Evolutionary conservation across 2,888 invertebrate species (phyloP), one percentile per base, ranked within the genome.

Genomic region (Metallyticus violacea): DNA sequence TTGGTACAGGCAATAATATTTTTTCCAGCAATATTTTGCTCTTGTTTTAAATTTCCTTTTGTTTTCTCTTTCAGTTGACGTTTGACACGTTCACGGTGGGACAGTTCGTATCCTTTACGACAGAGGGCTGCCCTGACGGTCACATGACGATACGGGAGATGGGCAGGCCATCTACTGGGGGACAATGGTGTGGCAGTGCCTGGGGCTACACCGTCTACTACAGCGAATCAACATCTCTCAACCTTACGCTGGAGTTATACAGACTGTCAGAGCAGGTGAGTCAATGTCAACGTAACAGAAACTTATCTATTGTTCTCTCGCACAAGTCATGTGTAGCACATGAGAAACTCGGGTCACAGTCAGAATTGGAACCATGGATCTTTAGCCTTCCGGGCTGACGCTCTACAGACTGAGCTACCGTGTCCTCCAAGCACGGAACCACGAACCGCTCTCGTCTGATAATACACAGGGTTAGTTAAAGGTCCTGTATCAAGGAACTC

Each of bases 121-220:
- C 94, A 26, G 95, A 95, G 84, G 96, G 96, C 26, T 97, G 97
- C 91, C 96, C 96, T 0, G 96, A 96, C 90, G 97, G 97, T n/a
- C 95, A 95, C 92, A 95, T 97, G 94, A 95, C 95, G 87, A 96
- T 97, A 88, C 94, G 94, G 89, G 97, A 97, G 91, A 93, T 94
- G 83, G 95, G 95, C 89, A 93, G 96, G 0, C 95, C 95, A 0
- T 93, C 94, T 86, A 95, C 96, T 7, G 95, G 95, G 4, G 97
- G 97, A 7, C 95, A 96, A 91, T 97, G 96, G 96, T 97, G 97
- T 89, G 97, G 97, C 80, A 96, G 96, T 79, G 96, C 96, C 0
- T 96, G 96, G 96, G 96, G 96, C 6, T 96, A 96, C 91, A 96
- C 96, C 0, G 96, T 97, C 83, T 97, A 96, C 92, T 97, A 96